phyloP scores from a whole-genome alignment of 2,113 vertebrate genomes.

The Morone chrysops region DNA sequence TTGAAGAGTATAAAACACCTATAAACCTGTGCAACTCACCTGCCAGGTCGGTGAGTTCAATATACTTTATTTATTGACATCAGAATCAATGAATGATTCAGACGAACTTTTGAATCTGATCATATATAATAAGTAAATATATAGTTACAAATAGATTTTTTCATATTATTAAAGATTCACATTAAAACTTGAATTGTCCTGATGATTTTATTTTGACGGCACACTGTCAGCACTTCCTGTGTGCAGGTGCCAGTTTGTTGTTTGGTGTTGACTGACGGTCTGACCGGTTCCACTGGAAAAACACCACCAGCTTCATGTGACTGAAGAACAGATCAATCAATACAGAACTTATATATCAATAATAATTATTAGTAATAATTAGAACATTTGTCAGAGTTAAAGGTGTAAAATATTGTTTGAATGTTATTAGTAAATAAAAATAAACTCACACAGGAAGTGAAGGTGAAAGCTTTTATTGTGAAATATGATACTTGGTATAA shows the following conservation, averaged over 20 bases:
- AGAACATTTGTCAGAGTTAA: no score
- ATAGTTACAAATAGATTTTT: neutral
- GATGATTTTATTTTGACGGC: constrained; percentile 32
- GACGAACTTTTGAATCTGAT: neutral
- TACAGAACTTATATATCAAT: no score
- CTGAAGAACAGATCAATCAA: no score
- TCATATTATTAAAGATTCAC: neutral
- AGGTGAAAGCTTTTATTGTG: constrained; percentile 20
- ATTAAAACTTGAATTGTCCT: neutral
- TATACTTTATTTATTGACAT: neutral
- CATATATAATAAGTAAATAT: no score
- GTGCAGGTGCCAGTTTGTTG: neutral
- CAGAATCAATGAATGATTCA: neutral
- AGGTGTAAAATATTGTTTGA: no score
- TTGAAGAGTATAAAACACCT: no score
- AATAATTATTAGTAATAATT: no score
- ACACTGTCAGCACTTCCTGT: neutral
- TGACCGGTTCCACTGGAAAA: neutral
- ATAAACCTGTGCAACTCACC: neutral
- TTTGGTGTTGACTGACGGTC: neutral
- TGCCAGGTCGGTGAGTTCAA: neutral
- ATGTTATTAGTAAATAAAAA: neutral
- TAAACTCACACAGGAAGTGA: neutral
- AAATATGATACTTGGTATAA: neutral
- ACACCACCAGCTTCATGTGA: neutral